Conservation (phyloP, 2,888 invertebrate species). For the Mongoloraphidia duomilia region DNA sequence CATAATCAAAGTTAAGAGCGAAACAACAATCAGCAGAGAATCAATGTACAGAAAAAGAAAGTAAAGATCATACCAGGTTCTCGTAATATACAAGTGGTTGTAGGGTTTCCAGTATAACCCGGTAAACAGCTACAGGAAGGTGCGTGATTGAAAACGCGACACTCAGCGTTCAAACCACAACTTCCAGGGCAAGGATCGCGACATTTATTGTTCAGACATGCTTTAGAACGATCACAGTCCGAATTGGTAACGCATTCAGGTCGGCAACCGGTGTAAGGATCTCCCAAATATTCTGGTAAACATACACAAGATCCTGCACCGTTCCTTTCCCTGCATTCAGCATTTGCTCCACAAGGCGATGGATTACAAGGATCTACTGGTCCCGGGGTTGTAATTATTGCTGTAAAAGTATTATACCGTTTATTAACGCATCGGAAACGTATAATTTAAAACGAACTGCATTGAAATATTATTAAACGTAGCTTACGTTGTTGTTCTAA, state of each 20-base stretch:
- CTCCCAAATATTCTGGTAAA: slow-evolving; percentile 45
- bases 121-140: slow-evolving; percentile 47
- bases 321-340: slow-evolving; percentile 46
- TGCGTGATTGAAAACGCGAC: slow-evolving; percentile 48
- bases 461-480: slow-evolving; percentile 2
- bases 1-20: no score
- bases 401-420: slow-evolving; percentile 19
- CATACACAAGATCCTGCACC: slow-evolving; percentile 50
- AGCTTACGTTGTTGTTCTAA: slow-evolving; percentile 42
- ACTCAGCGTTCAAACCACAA: slow-evolving; percentile 42
- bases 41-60: neutral
- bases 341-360: slow-evolving; percentile 53
- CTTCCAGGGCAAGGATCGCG: slow-evolving; percentile 41
- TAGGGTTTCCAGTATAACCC: slow-evolving; percentile 46
- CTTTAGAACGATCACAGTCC: slow-evolving; percentile 45
- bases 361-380: slow-evolving; percentile 41
- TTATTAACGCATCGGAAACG: neutral
- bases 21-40: no score
- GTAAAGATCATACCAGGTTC: slow-evolving; percentile 24
- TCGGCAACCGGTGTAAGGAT: slow-evolving; percentile 49
- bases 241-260: slow-evolving; percentile 53
- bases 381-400: slow-evolving; percentile 30
- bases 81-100: slow-evolving; percentile 29
- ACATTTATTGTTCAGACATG: slow-evolving; percentile 54
- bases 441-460: neutral